Evolutionary conservation across 2,888 invertebrate genomes (phyloP).

Genomic region (Hydraecia micacea): DNA sequence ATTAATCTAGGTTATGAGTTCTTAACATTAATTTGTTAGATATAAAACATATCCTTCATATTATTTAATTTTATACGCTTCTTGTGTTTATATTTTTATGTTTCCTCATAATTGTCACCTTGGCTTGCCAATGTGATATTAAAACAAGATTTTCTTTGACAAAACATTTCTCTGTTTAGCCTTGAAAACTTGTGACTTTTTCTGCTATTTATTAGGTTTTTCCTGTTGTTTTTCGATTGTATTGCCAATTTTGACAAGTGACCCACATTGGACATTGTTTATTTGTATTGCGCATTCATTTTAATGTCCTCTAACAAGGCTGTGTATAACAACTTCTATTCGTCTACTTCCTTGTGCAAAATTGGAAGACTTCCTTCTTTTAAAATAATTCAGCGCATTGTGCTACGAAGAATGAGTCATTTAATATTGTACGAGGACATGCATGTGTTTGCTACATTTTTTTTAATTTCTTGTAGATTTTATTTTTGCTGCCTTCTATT

Average conservation of each 20-base stretch:
- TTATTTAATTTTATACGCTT: conserved; percentile 34
- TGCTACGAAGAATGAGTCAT: conserved; percentile 17
- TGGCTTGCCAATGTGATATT: conserved; percentile 37
- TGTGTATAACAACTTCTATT: conserved; percentile 5
- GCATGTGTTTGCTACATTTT: background rate
- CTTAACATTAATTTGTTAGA: conserved; percentile 14
- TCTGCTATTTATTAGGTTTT: conserved; percentile 45
- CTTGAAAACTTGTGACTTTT: conserved; percentile 48
- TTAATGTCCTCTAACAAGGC: conserved; percentile 39
- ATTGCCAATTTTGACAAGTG: conserved; percentile 53
- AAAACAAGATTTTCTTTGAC: conserved; percentile 20
- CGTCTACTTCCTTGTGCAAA: conserved; percentile 24
- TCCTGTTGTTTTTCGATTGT: conserved; percentile 58
- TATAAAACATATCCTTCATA: conserved; percentile 25
- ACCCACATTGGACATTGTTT: conserved; percentile 52
- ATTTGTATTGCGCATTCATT: conserved; percentile 42
- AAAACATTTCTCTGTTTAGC: conserved; percentile 40
- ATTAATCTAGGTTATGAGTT: conserved; percentile 20
- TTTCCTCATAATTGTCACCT: conserved; percentile 41
- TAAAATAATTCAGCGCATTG: conserved; percentile 23
- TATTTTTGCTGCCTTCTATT: background rate
- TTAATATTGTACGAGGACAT: background rate
- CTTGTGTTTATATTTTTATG: conserved; percentile 43
- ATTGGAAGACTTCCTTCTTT: background rate
- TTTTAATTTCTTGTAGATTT: background rate